These are phyloP conservation scores for Globicephala melas DNA, from an alignment of 2,113 vertebrate species.

Conservation along the genomic window DNA sequence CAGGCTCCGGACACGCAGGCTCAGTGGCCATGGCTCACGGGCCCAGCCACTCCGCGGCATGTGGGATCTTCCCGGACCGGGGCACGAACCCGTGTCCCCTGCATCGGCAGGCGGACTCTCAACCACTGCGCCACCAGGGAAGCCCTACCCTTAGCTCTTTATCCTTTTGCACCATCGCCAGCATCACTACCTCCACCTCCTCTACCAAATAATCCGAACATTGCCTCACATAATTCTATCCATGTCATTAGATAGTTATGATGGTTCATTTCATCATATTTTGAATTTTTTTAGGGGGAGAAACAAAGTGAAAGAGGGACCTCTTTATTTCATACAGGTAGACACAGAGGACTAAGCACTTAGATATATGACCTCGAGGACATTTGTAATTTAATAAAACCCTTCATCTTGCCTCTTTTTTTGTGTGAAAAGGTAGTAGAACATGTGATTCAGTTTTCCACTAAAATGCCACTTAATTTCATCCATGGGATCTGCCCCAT, in stretches of 20 bases:
- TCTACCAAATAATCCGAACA: not conserved
- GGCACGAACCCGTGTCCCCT: too few relatives aligned
- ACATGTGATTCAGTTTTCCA: not conserved
- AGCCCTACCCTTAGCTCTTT: conserved; percentile 49
- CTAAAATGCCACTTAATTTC: not conserved
- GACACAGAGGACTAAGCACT: conserved; percentile 12
- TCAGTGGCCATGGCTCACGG: too few relatives aligned
- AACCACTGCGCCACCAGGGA: too few relatives aligned
- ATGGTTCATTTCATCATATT: conserved; percentile 61
- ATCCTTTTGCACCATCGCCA: not conserved
- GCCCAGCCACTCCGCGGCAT: too few relatives aligned
- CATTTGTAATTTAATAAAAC: not conserved
- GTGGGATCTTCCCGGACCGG: too few relatives aligned
- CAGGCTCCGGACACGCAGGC: too few relatives aligned
- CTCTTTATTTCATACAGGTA: conserved; percentile 54
- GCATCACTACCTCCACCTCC: not conserved
- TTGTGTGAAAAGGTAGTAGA: not conserved
- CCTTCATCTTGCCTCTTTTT: not conserved
- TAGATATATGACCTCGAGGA: not conserved
- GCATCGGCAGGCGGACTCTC: too few relatives aligned
- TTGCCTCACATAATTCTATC: not conserved
- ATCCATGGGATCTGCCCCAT: not conserved
- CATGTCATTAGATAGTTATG: conserved; percentile 53
- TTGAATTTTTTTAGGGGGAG: not conserved
- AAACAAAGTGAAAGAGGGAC: not conserved